Percentiles rank a stretch among this genome's conserved stretches.
These are phyloP conservation scores for Etheostoma perlongum DNA, from an alignment of 2,797 vertebrate species.

Conservation along the genomic window DNA sequence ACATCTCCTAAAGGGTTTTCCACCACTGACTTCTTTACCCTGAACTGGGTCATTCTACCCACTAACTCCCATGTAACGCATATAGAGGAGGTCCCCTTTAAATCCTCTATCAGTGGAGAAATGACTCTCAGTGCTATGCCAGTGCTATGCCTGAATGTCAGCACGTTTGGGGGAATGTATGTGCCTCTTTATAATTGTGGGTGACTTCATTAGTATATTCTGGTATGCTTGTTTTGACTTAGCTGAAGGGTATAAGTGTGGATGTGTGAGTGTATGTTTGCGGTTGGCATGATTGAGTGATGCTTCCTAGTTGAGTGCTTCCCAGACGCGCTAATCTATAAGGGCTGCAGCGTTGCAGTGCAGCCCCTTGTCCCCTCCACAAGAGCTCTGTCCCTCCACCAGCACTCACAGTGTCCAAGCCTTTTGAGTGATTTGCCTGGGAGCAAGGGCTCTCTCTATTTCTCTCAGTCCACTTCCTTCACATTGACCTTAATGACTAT, in stretches of 20 bases:
- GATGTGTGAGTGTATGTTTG: constrained; percentile 53
- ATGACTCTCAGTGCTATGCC: constrained; percentile 50
- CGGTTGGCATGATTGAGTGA: constrained; percentile 48
- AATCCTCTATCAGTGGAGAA: constrained; percentile 44
- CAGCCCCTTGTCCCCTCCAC: constrained; percentile 53
- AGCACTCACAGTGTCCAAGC: constrained; percentile 65
- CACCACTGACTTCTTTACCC: constrained; percentile 33
- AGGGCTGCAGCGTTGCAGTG: constrained; percentile 50
- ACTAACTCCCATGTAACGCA: constrained; percentile 2
- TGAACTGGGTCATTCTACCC: constrained; percentile 28
- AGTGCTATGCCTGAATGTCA: constrained; percentile 59
- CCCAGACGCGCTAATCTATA: constrained; percentile 50
- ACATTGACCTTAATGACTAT: constrained; percentile 76
- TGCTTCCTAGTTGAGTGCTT: constrained; percentile 70
- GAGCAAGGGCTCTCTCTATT: constrained; percentile 76
- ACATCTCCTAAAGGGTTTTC: constrained; percentile 81
- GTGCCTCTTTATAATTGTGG: constrained; percentile 71
- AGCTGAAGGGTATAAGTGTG: constrained; percentile 47
- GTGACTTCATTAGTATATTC: constrained; percentile 62
- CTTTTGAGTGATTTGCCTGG: constrained; percentile 72
- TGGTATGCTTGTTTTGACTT: constrained; percentile 47
- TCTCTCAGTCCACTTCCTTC: constrained; percentile 75
- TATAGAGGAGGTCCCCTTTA: constrained; percentile 36
- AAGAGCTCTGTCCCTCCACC: constrained; percentile 63
- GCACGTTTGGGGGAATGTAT: constrained; percentile 66